These are phyloP conservation scores for Epizoanthus illoricatus DNA, from an alignment of 92 coral and sea anemone species.

Conservation along the genomic window DNA sequence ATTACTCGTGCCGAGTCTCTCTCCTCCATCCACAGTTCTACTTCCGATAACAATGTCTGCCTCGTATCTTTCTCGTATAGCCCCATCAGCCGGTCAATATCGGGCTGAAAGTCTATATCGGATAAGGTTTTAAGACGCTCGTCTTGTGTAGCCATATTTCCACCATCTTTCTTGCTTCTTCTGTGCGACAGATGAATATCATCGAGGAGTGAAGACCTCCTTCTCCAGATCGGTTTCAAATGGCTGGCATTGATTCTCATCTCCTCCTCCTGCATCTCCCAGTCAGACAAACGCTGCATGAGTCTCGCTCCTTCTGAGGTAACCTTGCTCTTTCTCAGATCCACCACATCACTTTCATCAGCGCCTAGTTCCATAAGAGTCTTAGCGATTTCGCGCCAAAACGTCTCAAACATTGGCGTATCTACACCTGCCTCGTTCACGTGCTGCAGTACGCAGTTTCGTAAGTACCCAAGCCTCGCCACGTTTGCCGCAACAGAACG, in stretches of 20 bases:
- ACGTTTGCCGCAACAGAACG: constrained; percentile 29
- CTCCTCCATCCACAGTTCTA: constrained; percentile 38
- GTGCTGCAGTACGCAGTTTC: constrained; percentile 12
- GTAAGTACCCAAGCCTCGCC: constrained; percentile 3
- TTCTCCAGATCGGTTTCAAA: not conserved
- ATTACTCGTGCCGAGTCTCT: constrained; percentile 14
- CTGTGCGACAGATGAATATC: constrained; percentile 17
- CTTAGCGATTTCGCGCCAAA: constrained; percentile 22
- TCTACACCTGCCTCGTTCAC: constrained; percentile 10
- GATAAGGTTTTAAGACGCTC: not conserved
- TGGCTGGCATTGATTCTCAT: not conserved
- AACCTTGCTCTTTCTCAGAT: not conserved
- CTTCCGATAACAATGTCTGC: not conserved
- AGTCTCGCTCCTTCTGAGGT: not conserved
- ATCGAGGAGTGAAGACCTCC: constrained; percentile 30
- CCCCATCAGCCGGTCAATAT: constrained; percentile 22
- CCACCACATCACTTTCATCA: constrained; percentile 10
- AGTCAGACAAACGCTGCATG: constrained; percentile 19
- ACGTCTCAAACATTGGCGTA: constrained; percentile 6
- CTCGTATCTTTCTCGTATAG: constrained; percentile 34
- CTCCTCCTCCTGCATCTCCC: constrained; percentile 27
- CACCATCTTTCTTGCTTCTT: constrained; percentile 13
- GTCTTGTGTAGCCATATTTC: not conserved
- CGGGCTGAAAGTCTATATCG: constrained; percentile 18
- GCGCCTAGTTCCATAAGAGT: constrained; percentile 24